Evolutionary conservation across 92 coral and sea anemone species (phyloP), one percentile per base, ranked within the genome.

Genomic region (Hydrozoanthus gracilis): DNA sequence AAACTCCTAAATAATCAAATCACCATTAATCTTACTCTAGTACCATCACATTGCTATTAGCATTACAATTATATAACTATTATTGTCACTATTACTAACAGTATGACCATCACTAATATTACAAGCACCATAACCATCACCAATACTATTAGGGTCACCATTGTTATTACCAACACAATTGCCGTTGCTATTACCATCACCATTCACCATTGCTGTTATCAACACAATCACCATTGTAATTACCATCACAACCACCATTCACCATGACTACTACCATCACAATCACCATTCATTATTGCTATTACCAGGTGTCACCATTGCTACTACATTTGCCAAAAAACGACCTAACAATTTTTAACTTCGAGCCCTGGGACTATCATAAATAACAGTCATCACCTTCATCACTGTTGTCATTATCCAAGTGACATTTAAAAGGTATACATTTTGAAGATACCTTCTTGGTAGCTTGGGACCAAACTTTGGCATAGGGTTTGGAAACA

Each of bases 401-500:
- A 62, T 20, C 18, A 62, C 35, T 20, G 15, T 14, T 3, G 6
- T 62, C 6, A 3, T 62, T 8, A n/a, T 62, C 68, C 0, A 5
- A 62, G n/a, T 60, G 66, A 60, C 66, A 0, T 2, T 60, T 0
- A 60, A 27, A 27, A 27, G 39, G 0, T 27, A 27, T 27, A 27
- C 39, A 27, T 27, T 27, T 27, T 27, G 39, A 27, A 27, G 39
- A 61, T 6, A 96, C 99, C 99, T 89, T 85, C 91, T 90, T 45
- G 92, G 79, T 52, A 96, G 87, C 62, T 95, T 96, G 35, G 99
- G 99, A 1, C 99, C 99, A 92, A 95, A 92, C 71, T 80, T 95
- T 17, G 99, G 99, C 96, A 96, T 79, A 8, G 95, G 96, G 44
- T 85, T 92, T 76, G 99, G 96, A 72, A 93, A 96, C 61, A 96